A percentile compares a stretch with the other conserved stretches of the same genome.
Evolutionary conservation across 2,797 vertebrate species (phyloP).

Genomic region (Diglossa cyanea): DNA sequence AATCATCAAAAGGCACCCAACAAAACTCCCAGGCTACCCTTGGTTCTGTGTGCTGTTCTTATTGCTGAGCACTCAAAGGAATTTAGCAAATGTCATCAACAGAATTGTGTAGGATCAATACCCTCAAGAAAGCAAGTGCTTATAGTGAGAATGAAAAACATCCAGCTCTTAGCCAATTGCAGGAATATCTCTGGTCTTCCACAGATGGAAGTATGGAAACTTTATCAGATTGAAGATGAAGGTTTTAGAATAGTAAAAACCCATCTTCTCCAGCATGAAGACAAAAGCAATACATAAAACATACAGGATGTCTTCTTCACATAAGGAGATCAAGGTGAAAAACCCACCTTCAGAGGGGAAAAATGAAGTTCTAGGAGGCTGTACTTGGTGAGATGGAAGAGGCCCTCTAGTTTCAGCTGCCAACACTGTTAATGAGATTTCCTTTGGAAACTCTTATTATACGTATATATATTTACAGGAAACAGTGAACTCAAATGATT

Average conservation of each 20-base stretch:
- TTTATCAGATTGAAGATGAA: background rate
- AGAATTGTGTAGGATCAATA: background rate
- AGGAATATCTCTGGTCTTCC: background rate
- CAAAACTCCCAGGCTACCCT: background rate
- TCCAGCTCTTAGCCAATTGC: background rate
- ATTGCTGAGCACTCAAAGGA: background rate
- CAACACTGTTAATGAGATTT: background rate
- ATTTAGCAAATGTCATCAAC: background rate
- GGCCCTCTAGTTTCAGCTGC: background rate
- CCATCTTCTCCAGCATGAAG: background rate
- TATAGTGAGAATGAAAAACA: background rate
- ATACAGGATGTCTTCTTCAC: background rate
- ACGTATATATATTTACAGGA: background rate
- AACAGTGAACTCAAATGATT: background rate
- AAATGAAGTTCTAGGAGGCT: background rate
- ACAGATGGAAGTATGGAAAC: background rate
- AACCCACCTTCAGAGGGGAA: background rate
- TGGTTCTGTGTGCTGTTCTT: background rate
- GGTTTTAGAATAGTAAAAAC: background rate
- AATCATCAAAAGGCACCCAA: background rate
- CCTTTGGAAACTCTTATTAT: background rate
- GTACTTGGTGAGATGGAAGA: background rate
- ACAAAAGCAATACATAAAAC: background rate
- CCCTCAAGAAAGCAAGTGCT: background rate
- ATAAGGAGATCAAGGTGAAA: background rate